phyloP scores from a whole-genome alignment of 2,888 invertebrate genomes.

The Sminthurides aquaticus region DNA sequence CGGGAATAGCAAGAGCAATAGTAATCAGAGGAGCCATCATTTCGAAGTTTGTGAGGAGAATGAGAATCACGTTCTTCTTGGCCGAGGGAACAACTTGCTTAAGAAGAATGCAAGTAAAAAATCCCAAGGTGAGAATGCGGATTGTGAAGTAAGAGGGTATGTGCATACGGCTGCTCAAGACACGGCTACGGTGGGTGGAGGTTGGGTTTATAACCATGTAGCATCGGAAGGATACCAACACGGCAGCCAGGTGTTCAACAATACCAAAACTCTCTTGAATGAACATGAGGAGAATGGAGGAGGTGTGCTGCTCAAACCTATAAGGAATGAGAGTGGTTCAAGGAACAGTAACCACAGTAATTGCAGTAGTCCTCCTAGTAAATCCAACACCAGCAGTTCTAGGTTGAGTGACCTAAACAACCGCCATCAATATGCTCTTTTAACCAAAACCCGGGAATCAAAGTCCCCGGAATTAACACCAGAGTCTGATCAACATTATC shows the following conservation, averaged over 20 bases:
- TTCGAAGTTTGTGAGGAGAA: background rate
- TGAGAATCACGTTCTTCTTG: background rate
- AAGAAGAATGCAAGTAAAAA: background rate
- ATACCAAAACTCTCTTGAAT: background rate
- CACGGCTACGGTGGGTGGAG: background rate
- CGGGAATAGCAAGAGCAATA: background rate
- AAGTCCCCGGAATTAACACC: background rate
- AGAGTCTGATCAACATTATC: background rate
- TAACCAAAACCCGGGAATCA: background rate
- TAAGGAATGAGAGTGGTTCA: background rate
- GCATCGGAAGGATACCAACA: background rate
- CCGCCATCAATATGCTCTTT: slow-evolving; percentile 16
- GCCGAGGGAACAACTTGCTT: background rate
- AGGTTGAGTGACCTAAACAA: slow-evolving; percentile 21
- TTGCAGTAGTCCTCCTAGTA: background rate
- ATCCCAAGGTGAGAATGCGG: background rate
- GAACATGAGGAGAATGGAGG: slow-evolving; percentile 7
- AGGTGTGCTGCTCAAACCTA: slow-evolving; percentile 4
- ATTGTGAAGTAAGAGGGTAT: too few relatives aligned
- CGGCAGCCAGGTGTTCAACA: slow-evolving; percentile 1
- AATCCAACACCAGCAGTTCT: background rate
- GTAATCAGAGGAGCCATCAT: background rate
- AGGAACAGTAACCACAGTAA: slow-evolving; percentile 1
- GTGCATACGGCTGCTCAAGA: too few relatives aligned
- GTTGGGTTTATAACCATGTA: background rate